Evolutionary conservation across 2,888 invertebrate species (phyloP), one percentile per base, ranked within the genome.

Genomic region (Clivina fossor): DNA sequence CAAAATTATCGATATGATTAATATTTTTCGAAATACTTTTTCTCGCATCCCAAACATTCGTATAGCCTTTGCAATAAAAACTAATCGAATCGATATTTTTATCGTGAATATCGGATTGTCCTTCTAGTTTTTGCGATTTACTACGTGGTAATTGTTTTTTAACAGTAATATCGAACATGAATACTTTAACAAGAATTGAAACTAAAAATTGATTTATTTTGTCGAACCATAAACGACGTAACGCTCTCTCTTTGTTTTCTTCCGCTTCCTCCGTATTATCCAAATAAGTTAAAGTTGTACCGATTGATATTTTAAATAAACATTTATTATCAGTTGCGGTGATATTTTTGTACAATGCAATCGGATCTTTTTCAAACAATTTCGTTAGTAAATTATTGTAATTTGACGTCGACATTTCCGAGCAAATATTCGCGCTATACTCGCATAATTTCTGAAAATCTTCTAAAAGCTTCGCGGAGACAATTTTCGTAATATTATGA

Each of bases 401-500:
- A 56, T 24, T 59, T 60, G 43, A 30, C n/a, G n/a, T n/a, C n/a
- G n/a, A n/a, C n/a, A n/a, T n/a, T 49, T 59, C 35, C 2, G 46
- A 46, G 32, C 71, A 71, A 15, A 71, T 58, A 28, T 67, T 56
- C 2, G 62, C 58, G 3, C 68, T 68, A 9, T 65, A 54, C 13
- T 58, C 44, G 43, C 74, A 74, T 24, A 67, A 67, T 1, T 60
- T 61, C 33, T 69, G 64, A 60, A 76, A 74, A 19, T 56, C 47
- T 15, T 69, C 59, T 2, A 73, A 44, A 20, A 64, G 38, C 38
- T 65, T 65, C 4, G 9, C 7, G 1, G 61, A 38, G 8, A 80
- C 68, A 1, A 69, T 63, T 7, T 70, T 69, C 0, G 80, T 75
- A 2, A 82, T 73, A 64, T 86, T 86, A 63, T 80, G 77, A 60